Conservation (phyloP, 2,888 invertebrate genomes). For the Leptinotarsa peninsularis region DNA sequence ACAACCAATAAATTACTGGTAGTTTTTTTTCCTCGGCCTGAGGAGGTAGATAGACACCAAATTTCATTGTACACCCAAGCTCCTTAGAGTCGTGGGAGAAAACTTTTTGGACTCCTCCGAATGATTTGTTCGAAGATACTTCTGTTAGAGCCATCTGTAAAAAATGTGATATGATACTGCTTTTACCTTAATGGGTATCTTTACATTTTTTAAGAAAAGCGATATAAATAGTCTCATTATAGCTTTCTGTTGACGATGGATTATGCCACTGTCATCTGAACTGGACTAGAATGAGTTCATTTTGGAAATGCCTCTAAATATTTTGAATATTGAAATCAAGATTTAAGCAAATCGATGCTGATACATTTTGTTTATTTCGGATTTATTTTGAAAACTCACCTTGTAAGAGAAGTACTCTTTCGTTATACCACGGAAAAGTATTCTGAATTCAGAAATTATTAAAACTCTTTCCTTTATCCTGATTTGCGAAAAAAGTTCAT, state of each 20-base stretch:
- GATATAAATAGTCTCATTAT: neutral
- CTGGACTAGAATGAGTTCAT: too few relatives aligned
- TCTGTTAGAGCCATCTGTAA: conserved; percentile 67
- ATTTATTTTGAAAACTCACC: neutral
- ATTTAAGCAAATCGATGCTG: too few relatives aligned
- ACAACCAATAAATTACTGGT: conserved; percentile 91
- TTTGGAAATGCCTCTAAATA: too few relatives aligned
- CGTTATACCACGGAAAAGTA: neutral
- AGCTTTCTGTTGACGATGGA: neutral
- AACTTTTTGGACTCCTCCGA: conserved; percentile 88
- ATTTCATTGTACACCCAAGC: conserved; percentile 91
- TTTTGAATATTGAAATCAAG: too few relatives aligned
- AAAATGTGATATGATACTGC: neutral
- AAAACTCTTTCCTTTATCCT: too few relatives aligned
- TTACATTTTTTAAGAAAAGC: neutral
- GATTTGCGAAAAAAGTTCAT: neutral
- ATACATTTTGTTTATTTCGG: too few relatives aligned
- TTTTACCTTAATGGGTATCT: neutral
- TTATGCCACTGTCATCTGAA: too few relatives aligned
- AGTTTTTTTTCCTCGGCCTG: conserved; percentile 75
- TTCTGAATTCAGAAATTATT: neutral
- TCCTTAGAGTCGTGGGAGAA: conserved; percentile 83
- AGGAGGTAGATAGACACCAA: conserved; percentile 91
- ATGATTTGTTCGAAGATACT: conserved; percentile 78
- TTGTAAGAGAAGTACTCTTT: neutral